Percentiles rank a stretch among this genome's conserved stretches.
phyloP scores from a whole-genome alignment of 1,140 invertebrate genomes.

The Lepidurus packardi region DNA sequence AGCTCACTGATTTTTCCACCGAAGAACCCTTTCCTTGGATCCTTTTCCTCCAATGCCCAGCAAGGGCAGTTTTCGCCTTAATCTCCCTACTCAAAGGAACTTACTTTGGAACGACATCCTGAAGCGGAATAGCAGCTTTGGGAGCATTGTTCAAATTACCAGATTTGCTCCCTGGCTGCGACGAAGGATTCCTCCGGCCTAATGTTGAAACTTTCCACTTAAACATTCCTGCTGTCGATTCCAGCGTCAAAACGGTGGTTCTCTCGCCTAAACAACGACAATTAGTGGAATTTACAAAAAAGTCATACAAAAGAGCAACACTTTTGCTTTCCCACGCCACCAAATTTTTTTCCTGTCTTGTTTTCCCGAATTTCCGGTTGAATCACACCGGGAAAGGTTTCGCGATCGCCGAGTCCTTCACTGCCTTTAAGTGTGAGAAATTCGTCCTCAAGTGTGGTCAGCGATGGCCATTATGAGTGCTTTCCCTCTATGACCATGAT shows the following conservation, averaged over 20 bases:
- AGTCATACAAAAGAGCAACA: neutral
- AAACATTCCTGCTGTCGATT: neutral
- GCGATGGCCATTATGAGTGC: neutral
- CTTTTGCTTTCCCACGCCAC: neutral
- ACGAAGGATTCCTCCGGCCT: neutral
- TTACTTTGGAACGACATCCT: neutral
- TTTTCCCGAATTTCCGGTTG: neutral
- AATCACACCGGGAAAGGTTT: neutral
- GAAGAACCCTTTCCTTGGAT: neutral
- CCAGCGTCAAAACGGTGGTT: neutral
- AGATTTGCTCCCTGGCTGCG: neutral
- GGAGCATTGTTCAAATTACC: neutral
- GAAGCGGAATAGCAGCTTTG: neutral
- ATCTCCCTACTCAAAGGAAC: neutral
- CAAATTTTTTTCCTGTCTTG: neutral
- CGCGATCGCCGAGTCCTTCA: neutral
- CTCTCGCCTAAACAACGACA: neutral
- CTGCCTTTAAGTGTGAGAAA: neutral
- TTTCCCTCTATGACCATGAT: neutral
- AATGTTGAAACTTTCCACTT: constrained; percentile 15
- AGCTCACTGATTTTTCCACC: neutral
- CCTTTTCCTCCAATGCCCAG: neutral
- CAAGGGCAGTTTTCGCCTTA: neutral
- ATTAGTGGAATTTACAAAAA: neutral
- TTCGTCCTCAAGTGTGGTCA: neutral